Conservation (phyloP, 2,888 invertebrate genomes). For the Agrotis clavis region DNA sequence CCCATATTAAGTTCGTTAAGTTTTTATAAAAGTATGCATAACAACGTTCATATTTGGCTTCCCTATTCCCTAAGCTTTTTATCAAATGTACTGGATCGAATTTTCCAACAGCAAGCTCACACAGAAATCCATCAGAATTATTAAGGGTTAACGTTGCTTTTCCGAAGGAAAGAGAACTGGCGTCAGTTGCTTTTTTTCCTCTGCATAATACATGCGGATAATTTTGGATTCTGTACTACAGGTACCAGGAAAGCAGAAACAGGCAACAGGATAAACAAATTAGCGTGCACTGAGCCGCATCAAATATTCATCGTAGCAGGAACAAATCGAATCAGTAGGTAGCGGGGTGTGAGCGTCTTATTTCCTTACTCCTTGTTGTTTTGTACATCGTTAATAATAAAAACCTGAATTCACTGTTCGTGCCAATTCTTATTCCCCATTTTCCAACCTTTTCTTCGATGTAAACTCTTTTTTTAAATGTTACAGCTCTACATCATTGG, state of each 20-base stretch:
- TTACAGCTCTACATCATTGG: constrained; percentile 32
- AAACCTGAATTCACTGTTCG: constrained; percentile 69
- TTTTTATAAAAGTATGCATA: no score
- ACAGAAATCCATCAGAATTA: constrained; percentile 29
- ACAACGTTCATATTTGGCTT: background rate
- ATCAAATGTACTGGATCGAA: background rate
- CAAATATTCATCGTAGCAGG: constrained; percentile 90
- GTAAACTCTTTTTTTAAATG: constrained; percentile 43
- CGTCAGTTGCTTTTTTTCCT: constrained; percentile 48
- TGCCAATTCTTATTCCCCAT: constrained; percentile 58
- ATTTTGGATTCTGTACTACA: constrained; percentile 69
- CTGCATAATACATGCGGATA: constrained; percentile 72
- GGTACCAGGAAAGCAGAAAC: constrained; percentile 81
- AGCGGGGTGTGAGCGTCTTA: constrained; percentile 83
- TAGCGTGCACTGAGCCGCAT: constrained; percentile 90
- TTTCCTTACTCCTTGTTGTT: constrained; percentile 79
- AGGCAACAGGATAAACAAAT: constrained; percentile 89
- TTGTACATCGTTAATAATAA: constrained; percentile 79
- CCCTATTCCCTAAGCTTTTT: background rate
- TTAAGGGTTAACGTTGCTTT: constrained; percentile 21
- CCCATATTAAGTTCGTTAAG: no score
- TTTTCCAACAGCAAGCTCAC: background rate
- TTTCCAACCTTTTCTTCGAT: constrained; percentile 53
- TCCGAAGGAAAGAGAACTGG: constrained; percentile 22
- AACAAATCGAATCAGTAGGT: constrained; percentile 90